Evolutionary conservation across 2,888 invertebrate genomes (phyloP), one percentile per base, ranked within the genome.

Genomic region (Leptopilina drosophilae): DNA sequence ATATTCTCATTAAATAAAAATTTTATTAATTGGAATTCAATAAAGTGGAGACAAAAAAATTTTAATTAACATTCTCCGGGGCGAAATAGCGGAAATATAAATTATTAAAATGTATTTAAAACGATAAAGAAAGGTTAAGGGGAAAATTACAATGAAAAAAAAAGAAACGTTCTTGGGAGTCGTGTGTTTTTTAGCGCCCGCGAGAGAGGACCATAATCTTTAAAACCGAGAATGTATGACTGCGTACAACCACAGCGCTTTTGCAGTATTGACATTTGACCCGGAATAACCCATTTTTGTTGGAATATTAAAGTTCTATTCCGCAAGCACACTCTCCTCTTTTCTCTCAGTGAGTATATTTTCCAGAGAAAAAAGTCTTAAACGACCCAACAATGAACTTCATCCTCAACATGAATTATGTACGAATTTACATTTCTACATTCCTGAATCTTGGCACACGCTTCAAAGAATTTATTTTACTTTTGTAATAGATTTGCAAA

Each of bases 401-500:
- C 33, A 73, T 56, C 53, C 33, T n/a, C 53, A 33, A 56, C 53
- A 33, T 73, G 73, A 73, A 53, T 73, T 73, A 73, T 56, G 33
- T n/a, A 56, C 53, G 8, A 56, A 73, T 73, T 73, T 59, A 56
- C 56, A 59, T 73, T 73, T 73, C 33, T 73, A 40, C 56, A 56
- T n/a, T 56, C 56, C 56, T 73, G 73, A 56, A n/a, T 73, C 33
- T 73, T 73, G 73, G 73, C 73, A 73, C 73, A 73, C 33, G 15
- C n/a, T 56, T 73, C 73, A 56, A 40, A 40, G 40, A 56, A 73
- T 40, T 56, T 56, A 11, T 40, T 53, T 40, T 15, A 73, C 33
- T n/a, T 73, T 59, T 33, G n/a, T 56, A 73, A 73, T 59, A 73
- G 56, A 40, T 59, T 73, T 33, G 11, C 56, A 53, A 73, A 73